Base-by-base conservation (phyloP, 2,888 invertebrate species). In the Hanleya hanleyi region DNA sequence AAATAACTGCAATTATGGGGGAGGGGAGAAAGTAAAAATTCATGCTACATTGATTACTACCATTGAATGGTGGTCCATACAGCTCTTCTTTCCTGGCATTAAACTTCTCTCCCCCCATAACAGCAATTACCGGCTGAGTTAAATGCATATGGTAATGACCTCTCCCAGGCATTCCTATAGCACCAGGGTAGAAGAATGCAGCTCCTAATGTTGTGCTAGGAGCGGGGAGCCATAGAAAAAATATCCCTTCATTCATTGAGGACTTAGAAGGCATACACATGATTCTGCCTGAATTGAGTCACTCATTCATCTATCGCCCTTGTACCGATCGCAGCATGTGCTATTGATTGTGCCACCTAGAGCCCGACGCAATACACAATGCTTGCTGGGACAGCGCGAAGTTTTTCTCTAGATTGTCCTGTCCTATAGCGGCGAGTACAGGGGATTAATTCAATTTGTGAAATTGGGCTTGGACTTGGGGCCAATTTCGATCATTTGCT, bases 111-210 rank as follows among this genome's bases (percentile, higher is more conserved):
- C 29, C 57, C 57, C 57, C 57, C 22, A 12, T 47, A 22, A 22
- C 32, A 32, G 22, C 57, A 29, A 57, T 57, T 57, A 57, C 32
- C 29, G 26, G 57, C 22, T 15, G 32, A 26, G 29, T 57, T 57
- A 57, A 57, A 22, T 57, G 57, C 57, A 57, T 57, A 57, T 57
- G 57, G 57, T 57, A 57, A 57, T 57, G 57, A 57, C 57, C 57
- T 57, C 57, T 29, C 15, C 29, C 12, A 47, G 57, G 29, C 22
- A 57, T 57, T 57, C 57, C 57, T 57, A 29, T 12, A 57, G 32
- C 57, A 29, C 57, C 29, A 57, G 18, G 29, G 26, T 57, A 47
- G 57, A 22, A 57, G 57, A 57, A 57, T 57, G 29, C 22, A 22
- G 12, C 22, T 15, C 57, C 57, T 26, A 57, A 26, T 57, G 57